These are phyloP conservation scores for Frankliniella intonsa DNA, from an alignment of 2,888 invertebrate species.

Conservation along the genomic window DNA sequence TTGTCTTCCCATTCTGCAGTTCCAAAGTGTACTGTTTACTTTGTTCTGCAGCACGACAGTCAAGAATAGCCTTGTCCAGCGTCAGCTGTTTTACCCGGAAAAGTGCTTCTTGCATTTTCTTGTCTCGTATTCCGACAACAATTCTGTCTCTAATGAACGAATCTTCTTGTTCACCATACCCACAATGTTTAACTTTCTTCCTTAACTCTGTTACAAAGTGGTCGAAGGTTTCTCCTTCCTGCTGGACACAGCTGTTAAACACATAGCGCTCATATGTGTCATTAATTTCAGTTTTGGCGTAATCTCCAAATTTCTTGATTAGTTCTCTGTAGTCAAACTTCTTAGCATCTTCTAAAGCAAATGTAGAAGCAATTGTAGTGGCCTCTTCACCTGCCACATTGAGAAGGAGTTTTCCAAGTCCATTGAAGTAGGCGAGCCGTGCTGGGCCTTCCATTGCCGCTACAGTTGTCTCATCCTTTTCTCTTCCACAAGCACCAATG, in stretches of 20 bases:
- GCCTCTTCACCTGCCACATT: conserved; percentile 38
- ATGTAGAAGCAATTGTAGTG: conserved; percentile 38
- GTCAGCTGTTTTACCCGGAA: conserved; percentile 37
- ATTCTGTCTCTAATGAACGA: conserved; percentile 37
- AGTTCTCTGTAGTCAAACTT: conserved; percentile 36
- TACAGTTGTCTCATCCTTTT: conserved; percentile 34
- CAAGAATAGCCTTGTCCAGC: conserved; percentile 37
- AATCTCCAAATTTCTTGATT: conserved; percentile 37
- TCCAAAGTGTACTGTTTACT: conserved; percentile 32
- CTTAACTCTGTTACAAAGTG: conserved; percentile 38
- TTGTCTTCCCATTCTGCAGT: conserved; percentile 31
- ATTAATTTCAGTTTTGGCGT: conserved; percentile 39
- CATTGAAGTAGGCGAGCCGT: conserved; percentile 33
- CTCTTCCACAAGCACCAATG: too few relatives aligned
- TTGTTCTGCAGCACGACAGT: conserved; percentile 34
- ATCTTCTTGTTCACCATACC: conserved; percentile 37
- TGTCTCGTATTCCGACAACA: conserved; percentile 37
- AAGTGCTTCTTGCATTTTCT: conserved; percentile 36
- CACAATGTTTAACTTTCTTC: conserved; percentile 37
- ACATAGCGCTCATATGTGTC: conserved; percentile 36
- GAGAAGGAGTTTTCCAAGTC: conserved; percentile 38
- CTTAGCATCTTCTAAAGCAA: conserved; percentile 36
- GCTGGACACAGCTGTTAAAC: conserved; percentile 38
- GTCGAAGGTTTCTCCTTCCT: conserved; percentile 37
- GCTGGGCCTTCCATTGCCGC: background rate